Evolutionary conservation across 2,888 invertebrate genomes (phyloP).

Genomic region (Globia sparganii): DNA sequence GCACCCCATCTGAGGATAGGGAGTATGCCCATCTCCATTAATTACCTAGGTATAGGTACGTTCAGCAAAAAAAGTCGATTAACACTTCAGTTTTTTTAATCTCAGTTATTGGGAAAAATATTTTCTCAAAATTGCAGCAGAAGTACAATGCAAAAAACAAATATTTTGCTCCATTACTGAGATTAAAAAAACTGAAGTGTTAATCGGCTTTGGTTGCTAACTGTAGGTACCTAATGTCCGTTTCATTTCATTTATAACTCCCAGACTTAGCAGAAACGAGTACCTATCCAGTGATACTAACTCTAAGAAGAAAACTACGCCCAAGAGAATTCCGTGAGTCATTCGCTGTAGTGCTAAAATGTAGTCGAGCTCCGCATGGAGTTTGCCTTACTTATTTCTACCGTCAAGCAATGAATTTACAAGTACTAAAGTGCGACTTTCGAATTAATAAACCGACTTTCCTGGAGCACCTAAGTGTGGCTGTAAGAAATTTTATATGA

Average conservation of each 20-base stretch:
- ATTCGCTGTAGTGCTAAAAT: constrained; percentile 37
- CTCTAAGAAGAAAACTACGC: constrained; percentile 13
- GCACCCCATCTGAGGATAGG: too few relatives aligned
- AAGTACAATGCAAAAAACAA: too few relatives aligned
- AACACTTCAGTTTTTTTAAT: too few relatives aligned
- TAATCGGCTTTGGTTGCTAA: too few relatives aligned
- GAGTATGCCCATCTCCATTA: too few relatives aligned
- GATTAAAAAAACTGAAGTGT: too few relatives aligned
- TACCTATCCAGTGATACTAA: constrained; percentile 10
- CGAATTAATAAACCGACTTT: constrained; percentile 10
- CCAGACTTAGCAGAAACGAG: background rate
- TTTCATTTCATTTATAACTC: background rate
- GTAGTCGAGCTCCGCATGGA: constrained; percentile 4
- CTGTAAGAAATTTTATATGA: background rate
- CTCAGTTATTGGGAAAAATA: too few relatives aligned
- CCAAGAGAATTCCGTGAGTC: background rate
- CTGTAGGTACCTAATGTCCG: background rate
- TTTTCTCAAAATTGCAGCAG: too few relatives aligned
- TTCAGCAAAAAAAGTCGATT: too few relatives aligned
- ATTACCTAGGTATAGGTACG: too few relatives aligned
- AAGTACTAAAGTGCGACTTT: constrained; percentile 19
- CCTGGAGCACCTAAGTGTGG: background rate
- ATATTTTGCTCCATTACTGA: too few relatives aligned
- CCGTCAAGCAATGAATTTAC: constrained; percentile 28
- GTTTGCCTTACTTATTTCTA: constrained; percentile 18